Base-by-base conservation (phyloP, 1,140 invertebrate species). In the Drosophila sulfurigaster region DNA sequence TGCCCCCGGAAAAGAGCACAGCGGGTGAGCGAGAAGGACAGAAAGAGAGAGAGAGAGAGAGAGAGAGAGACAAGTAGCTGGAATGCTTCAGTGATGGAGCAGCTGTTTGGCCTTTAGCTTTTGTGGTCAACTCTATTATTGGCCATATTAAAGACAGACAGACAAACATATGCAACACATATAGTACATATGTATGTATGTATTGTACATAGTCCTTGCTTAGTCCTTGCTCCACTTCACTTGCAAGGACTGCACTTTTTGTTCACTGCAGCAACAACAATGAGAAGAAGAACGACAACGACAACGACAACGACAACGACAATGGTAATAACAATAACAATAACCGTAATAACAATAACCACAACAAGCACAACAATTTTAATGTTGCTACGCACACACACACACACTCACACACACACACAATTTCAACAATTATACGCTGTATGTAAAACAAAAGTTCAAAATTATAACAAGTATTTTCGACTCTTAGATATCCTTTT, bases 51-150 rank as follows among this genome's bases (percentile, higher is more conserved):
- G n/a, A 5, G 16, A 15, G 32, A 11, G 1, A 20, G 45, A 35
- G 48, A 20, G 16, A 16, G 48, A 16, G 16, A 20, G 48, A 20
- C 1, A 15, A 62, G 30, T 48, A 48, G 16, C 10, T 25, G 20
- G 32, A 54, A 54, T 62, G 13, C 41, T 35, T 13, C 43, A 41
- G 16, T 46, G 35, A 38, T 38, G 38, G 6, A 43, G 65, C 54
- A 56, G 71, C 56, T 54, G 64, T 38, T 57, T 41, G 62, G 62
- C 54, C 69, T 67, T 45, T 58, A 45, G 63, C 54, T 51, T 52
- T 67, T 67, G 65, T 43, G 71, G 65, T 74, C 49, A 69, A 56
- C 57, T 56, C 49, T 35, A 68, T 74, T 69, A 74, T 74, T 74
- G 71, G 49, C 56, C 49, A 41, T 62, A 62, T 69, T 69, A 69